Evolutionary conservation across 2,113 vertebrate species (phyloP).

Genomic region (Archilochus colubris): DNA sequence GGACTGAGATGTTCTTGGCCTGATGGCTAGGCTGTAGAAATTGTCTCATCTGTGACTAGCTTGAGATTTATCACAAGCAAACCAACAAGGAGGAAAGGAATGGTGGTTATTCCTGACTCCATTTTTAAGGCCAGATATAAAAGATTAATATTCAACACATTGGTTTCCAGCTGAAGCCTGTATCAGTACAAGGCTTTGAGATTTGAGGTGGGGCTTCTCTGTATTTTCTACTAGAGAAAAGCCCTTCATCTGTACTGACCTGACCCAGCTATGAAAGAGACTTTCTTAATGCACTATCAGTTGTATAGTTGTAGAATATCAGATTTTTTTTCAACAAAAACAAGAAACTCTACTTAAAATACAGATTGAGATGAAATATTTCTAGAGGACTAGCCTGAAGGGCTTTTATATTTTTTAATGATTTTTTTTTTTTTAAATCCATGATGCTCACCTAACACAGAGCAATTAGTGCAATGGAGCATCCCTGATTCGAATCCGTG

Average conservation of each 20-base stretch:
- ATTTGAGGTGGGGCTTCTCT: neutral
- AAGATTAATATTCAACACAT: neutral
- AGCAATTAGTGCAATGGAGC: conserved; percentile 78
- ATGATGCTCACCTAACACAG: conserved; percentile 79
- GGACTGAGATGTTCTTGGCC: neutral
- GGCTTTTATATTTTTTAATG: conserved; percentile 68
- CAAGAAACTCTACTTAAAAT: conserved; percentile 51
- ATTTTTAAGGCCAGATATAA: neutral
- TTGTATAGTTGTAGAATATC: neutral
- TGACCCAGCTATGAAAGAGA: neutral
- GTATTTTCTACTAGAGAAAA: neutral
- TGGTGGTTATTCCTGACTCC: neutral
- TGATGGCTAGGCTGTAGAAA: neutral
- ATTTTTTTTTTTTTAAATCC: conserved; percentile 62
- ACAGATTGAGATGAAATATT: conserved; percentile 77
- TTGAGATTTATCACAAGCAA: neutral
- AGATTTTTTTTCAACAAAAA: conserved; percentile 12
- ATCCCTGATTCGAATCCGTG: conserved; percentile 72
- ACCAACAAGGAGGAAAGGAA: neutral
- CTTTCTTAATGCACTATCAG: neutral
- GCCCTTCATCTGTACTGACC: neutral
- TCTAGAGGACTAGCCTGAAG: conserved; percentile 76
- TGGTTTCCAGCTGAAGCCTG: conserved; percentile 3
- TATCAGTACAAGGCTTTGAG: neutral
- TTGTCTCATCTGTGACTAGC: neutral